phyloP scores from a whole-genome alignment of 2,888 invertebrate genomes.

The Chouioia cunea region DNA sequence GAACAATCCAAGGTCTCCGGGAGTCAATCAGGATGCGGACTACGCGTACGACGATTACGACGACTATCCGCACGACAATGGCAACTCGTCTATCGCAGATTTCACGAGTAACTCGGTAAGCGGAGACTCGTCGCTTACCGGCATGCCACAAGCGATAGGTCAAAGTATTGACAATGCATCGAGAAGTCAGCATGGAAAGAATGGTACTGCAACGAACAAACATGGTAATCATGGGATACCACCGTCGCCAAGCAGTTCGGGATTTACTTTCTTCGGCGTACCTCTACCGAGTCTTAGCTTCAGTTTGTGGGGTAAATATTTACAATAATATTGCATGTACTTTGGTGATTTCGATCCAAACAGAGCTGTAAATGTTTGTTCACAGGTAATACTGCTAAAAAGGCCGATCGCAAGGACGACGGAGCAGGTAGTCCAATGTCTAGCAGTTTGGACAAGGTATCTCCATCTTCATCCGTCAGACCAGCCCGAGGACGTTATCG shows the following conservation, averaged over 20 bases:
- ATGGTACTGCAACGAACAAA: slow-evolving; percentile 17
- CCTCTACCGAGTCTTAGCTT: slow-evolving; percentile 82
- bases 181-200: background rate
- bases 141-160: slow-evolving; percentile 17
- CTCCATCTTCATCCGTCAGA: slow-evolving; percentile 36
- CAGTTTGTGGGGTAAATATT: slow-evolving; percentile 71
- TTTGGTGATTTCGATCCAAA: no score
- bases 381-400: slow-evolving; percentile 63
- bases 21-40: slow-evolving; percentile 67
- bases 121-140: background rate
- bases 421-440: slow-evolving; percentile 17
- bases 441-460: background rate
- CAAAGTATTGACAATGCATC: slow-evolving; percentile 32
- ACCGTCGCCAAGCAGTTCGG: slow-evolving; percentile 73
- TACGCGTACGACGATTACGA: slow-evolving; percentile 88
- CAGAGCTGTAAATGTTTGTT: no score
- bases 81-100: slow-evolving; percentile 69
- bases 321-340: no score
- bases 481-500: slow-evolving; percentile 63
- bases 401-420: slow-evolving; percentile 59
- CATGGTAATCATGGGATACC: slow-evolving; percentile 56
- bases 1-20: slow-evolving; percentile 69
- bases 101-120: slow-evolving; percentile 51
- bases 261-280: slow-evolving; percentile 88
- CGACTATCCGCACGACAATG: slow-evolving; percentile 77